These are phyloP conservation scores for Myiotriccus ornatus DNA, from an alignment of 2,797 vertebrate species.

Conservation along the genomic window DNA sequence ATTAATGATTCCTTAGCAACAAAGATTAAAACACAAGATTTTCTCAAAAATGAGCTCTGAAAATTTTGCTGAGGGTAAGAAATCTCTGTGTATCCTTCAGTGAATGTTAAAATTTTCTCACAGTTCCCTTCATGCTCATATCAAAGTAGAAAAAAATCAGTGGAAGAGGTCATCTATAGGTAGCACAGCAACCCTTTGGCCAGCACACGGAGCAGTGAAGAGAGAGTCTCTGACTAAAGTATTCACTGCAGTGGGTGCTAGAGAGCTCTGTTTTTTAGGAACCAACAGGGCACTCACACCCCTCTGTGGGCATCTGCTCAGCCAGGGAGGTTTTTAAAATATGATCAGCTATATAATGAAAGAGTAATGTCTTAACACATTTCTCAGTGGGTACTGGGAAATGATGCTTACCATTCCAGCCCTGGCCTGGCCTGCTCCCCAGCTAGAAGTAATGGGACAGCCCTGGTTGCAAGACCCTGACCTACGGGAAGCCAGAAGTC, in stretches of 20 bases:
- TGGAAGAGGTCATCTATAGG: background rate
- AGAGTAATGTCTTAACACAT: background rate
- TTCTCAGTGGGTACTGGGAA: background rate
- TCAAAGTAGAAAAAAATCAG: background rate
- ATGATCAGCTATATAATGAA: background rate
- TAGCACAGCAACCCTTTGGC: background rate
- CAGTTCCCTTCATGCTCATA: background rate
- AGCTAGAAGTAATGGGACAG: background rate
- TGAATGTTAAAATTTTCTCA: background rate
- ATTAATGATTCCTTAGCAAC: accelerated
- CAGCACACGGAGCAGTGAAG: background rate
- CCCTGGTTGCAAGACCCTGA: background rate
- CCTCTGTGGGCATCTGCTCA: background rate
- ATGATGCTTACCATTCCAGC: background rate
- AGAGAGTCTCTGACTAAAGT: background rate
- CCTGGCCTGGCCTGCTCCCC: background rate
- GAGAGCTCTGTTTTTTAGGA: background rate
- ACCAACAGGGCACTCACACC: background rate
- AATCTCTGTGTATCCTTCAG: background rate
- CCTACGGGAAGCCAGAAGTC: background rate
- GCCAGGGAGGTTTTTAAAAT: background rate
- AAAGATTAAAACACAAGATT: background rate
- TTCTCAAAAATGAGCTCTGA: background rate
- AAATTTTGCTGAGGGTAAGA: background rate
- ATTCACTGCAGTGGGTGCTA: accelerated